Evolutionary conservation across 2,797 vertebrate genomes (phyloP), one percentile per base, ranked within the genome.

Genomic region (Macrochelys suwanniensis): DNA sequence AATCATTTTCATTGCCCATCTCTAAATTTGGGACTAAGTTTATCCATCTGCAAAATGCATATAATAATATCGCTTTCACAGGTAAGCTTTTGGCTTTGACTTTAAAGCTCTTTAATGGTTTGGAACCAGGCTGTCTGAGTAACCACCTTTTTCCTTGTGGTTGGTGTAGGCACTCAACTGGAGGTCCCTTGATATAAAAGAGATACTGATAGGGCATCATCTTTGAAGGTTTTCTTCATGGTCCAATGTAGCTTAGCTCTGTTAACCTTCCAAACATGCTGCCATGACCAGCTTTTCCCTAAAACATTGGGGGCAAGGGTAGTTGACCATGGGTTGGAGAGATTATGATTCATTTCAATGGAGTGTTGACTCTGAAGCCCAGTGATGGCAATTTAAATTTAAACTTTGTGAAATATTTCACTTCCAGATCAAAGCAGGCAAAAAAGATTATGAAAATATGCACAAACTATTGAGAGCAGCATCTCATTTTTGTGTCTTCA

Each of bases 361-460:
- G 74, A 28, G 92, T 80, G 21, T 76, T 87, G 92, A 92, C 59
- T 86, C 91, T 89, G 87, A 95, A 96, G 96, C 50, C 76, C 1
- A 92, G 65, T 93, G 95, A 93, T 37, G 23, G 47, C 88, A 94
- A 82, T 87, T 95, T 23, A 85, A 82, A 79, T 89, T 94, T 23
- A 85, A 82, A 79, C 88, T 87, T 88, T 94, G 76, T 93, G 92
- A 93, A 89, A 61, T 56, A 91, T 96, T 92, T 94, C 17, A 93
- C 68, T 85, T 92, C 89, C 89, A 91, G 93, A 94, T 8, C 31
- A 93, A 92, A 97, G 97, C n/a, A 95, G n/a, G 47, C 76, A 74
- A 21, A 21, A 95, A 94, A 95, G 92, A 96, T 51, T 57, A 77
- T 91, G 86, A 94, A 96, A 96, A 95, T 88, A 85, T 89, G 71